phyloP scores from a whole-genome alignment of 2,113 vertebrate species.

The Chroicocephalus ridibundus region DNA sequence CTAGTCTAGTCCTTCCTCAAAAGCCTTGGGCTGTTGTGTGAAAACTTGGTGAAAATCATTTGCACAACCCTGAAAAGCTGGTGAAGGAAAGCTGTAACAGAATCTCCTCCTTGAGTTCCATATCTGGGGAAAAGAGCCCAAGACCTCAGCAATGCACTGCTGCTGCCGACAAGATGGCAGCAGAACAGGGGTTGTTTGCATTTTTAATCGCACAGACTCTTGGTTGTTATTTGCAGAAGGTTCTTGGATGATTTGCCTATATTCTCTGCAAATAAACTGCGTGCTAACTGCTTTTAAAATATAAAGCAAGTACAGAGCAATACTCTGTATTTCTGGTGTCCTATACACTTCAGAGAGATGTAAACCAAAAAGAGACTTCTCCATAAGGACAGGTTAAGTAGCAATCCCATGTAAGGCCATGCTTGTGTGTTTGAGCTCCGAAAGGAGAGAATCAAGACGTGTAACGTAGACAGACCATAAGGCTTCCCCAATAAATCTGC shows the following conservation, averaged over 20 bases:
- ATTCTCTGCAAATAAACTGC: background rate
- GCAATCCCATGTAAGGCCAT: background rate
- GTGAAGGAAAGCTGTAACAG: background rate
- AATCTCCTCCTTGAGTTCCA: background rate
- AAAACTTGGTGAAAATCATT: conserved; percentile 1
- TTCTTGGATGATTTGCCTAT: background rate
- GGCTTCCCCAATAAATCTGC: background rate
- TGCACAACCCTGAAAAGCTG: background rate
- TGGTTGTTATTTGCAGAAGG: background rate
- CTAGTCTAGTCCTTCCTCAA: background rate
- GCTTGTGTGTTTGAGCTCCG: background rate
- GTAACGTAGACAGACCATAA: rapidly evolving
- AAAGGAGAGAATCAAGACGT: background rate
- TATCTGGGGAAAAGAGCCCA: background rate
- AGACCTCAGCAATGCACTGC: background rate
- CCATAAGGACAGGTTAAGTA: background rate
- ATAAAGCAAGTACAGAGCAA: background rate
- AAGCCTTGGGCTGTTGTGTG: background rate
- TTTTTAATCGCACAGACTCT: background rate
- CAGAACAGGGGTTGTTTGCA: background rate
- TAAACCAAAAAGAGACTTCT: background rate
- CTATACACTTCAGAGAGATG: background rate
- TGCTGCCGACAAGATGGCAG: background rate
- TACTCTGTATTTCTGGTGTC: background rate
- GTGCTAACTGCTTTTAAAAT: background rate